Conservation (phyloP, 2,113 vertebrate genomes). For the Carollia perspicillata region DNA sequence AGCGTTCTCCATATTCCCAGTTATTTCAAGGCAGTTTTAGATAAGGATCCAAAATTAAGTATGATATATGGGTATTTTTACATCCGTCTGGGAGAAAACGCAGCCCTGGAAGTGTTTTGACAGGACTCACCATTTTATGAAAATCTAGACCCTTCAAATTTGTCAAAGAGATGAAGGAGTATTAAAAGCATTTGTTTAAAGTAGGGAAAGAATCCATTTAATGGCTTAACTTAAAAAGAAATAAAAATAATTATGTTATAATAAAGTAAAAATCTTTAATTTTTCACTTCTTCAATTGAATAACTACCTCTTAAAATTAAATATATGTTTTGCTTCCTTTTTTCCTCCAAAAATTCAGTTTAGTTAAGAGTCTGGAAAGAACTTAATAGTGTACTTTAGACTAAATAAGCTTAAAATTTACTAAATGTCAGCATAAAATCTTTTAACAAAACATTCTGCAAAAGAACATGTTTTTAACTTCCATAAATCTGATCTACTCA, state of each 20-base stretch:
- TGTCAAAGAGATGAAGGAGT: not conserved
- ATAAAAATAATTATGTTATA: not conserved
- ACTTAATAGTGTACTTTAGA: not conserved
- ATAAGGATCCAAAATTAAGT: conserved; percentile 16
- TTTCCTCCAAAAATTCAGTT: not conserved
- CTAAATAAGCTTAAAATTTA: conserved; percentile 46
- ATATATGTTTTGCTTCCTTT: not conserved
- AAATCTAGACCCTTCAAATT: not conserved
- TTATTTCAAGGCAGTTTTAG: conserved; percentile 9
- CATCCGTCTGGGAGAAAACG: not conserved
- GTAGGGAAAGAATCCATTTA: not conserved
- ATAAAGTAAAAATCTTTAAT: not conserved
- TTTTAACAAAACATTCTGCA: not conserved
- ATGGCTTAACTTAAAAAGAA: not conserved
- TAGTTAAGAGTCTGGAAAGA: not conserved
- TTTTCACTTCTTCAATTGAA: not conserved
- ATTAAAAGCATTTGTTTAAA: not conserved
- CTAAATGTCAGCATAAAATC: conserved; percentile 4
- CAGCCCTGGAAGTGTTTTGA: not conserved
- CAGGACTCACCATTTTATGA: not conserved
- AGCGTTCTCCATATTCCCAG: not conserved
- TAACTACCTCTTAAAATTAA: not conserved
- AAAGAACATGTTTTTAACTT: conserved; percentile 29
- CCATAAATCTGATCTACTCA: conserved; percentile 22
- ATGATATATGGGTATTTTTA: not conserved